phyloP scores from a whole-genome alignment of 2,113 vertebrate species.

The Egretta garzetta region DNA sequence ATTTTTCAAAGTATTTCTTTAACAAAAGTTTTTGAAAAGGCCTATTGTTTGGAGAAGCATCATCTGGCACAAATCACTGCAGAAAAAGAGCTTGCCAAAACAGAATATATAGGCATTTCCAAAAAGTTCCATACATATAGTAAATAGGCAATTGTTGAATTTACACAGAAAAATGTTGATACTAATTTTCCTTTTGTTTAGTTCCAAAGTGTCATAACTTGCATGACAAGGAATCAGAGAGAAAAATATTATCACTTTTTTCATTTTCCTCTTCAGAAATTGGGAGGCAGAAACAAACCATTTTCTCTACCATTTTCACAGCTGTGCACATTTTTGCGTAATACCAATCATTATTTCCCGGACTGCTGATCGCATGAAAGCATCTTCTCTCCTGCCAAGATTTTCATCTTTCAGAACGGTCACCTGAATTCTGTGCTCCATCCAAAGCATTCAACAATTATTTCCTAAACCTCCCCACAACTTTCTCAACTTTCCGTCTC shows the following conservation, averaged over 20 bases:
- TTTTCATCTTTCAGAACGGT: not conserved
- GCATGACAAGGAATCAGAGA: not conserved
- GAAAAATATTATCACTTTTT: not conserved
- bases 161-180: not conserved
- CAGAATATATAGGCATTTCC: not conserved
- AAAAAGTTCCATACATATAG: not conserved
- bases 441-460: not conserved
- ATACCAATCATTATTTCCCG: not conserved
- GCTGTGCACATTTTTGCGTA: not conserved
- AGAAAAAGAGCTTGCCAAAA: not conserved
- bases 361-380: not conserved
- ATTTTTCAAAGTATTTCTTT: not conserved
- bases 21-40: not conserved
- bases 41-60: not conserved
- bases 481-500: not conserved
- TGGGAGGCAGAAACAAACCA: not conserved
- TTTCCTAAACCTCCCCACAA: not conserved
- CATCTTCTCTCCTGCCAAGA: not conserved
- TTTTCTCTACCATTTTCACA: not conserved
- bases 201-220: not conserved
- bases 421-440: not conserved
- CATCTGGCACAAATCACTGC: not conserved
- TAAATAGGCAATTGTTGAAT: not conserved
- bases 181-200: not conserved
- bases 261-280: not conserved